Evolutionary conservation across 2,797 vertebrate species (phyloP), one percentile per base, ranked within the genome.

Genomic region (Crypturellus tataupa): DNA sequence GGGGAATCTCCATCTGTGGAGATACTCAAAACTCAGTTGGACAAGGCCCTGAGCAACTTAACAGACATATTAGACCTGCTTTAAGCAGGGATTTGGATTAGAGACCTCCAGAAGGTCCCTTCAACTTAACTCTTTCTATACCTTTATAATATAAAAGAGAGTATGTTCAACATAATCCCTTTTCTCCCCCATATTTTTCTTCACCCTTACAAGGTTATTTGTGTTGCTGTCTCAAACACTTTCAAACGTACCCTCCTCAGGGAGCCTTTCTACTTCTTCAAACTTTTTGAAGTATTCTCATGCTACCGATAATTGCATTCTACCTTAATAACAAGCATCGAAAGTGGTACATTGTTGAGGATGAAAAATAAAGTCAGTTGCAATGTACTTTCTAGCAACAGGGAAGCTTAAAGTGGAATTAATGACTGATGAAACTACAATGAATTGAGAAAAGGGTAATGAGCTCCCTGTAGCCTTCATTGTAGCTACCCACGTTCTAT

Each of bases 371-470:
- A 92, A 97, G 94, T 86, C 71, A 55, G 63, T 91, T 14, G 4
- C 73, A 90, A 77, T 37, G 60, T 44, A 77, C 55, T 35, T 69
- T 62, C 49, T 78, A 86, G 86, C 70, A 80, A 87, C 29, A 56
- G 80, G 89, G 75, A 93, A 89, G 69, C 35, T 60, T 83, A 63
- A 85, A 89, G 53, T 65, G 86, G 91, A 95, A 90, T 95, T 95
- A 93, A 90, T 87, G 90, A 92, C 85, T 85, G 92, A 94, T 87
- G 77, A 87, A 95, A 84, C 67, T 69, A 93, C 77, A 73, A 81
- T 58, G 86, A 87, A 85, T 58, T 91, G 91, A 84, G 84, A 93
- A 90, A 89, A 95, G 46, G 72, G 72, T 90, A 93, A 93, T 85
- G 81, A 94, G 88, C 33, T 95, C 94, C 94, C 85, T 56, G 63